These are phyloP conservation scores for Pantherophis vulpinus DNA, from an alignment of 2,797 vertebrate species.

Conservation along the genomic window DNA sequence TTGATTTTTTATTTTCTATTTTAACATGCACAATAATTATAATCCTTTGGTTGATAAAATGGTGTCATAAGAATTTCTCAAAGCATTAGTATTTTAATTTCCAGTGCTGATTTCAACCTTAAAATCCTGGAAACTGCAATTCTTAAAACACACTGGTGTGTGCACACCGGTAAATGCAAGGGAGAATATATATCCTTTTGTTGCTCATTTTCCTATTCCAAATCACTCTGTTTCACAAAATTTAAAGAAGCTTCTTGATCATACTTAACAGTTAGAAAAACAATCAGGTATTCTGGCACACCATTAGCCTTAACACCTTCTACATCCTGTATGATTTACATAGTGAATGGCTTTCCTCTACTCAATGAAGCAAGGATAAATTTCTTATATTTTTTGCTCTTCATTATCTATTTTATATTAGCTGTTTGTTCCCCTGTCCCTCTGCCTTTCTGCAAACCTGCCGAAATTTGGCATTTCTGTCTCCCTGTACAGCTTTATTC, in stretches of 20 bases:
- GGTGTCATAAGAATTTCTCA: not conserved
- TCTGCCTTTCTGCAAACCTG: not conserved
- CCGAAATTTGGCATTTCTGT: not conserved
- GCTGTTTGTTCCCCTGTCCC: not conserved
- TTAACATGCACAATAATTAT: not conserved
- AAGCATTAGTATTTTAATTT: not conserved
- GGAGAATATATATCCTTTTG: not conserved
- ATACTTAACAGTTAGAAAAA: not conserved
- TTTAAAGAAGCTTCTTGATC: not conserved
- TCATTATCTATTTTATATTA: not conserved
- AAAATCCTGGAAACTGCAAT: not conserved
- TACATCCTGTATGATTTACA: not conserved
- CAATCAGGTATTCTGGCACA: not conserved
- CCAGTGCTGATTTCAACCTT: not conserved
- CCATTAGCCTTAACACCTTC: not conserved
- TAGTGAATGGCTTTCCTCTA: not conserved
- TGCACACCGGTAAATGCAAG: not conserved
- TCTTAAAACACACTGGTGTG: not conserved
- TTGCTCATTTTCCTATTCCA: not conserved
- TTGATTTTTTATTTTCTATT: not conserved
- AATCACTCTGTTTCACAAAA: not conserved
- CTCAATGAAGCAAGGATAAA: not conserved
- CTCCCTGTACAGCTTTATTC: not conserved
- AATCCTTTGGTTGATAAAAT: not conserved
- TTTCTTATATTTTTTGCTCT: not conserved